A percentile compares a stretch with the other conserved stretches of the same genome.
Evolutionary conservation across 1,140 invertebrate genomes (phyloP).

Genomic region (Bombyx mandarina): DNA sequence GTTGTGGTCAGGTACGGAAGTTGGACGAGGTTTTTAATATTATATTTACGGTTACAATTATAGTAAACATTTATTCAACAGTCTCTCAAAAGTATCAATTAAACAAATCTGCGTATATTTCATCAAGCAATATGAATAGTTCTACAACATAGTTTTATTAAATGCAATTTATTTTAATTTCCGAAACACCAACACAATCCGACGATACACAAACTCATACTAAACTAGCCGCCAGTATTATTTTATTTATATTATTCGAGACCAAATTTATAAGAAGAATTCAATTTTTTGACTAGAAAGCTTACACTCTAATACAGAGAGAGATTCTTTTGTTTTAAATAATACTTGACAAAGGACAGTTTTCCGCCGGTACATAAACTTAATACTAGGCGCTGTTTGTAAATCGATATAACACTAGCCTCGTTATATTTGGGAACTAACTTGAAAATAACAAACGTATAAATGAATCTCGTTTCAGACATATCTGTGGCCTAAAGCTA

Average conservation of each 20-base stretch:
- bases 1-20: no score
- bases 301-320: conserved; percentile 62
- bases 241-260: not conserved
- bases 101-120: no score
- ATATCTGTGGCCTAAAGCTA: no score
- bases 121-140: no score
- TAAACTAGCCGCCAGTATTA: not conserved
- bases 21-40: no score
- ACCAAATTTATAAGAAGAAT: conserved; percentile 30
- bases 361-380: conserved; percentile 28
- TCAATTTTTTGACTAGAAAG: conserved; percentile 65
- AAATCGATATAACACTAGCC: conserved; percentile 36
- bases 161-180: not conserved
- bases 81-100: no score
- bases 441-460: no score
- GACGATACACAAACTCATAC: not conserved
- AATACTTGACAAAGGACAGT: conserved; percentile 50
- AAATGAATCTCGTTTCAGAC: no score
- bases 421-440: conserved; percentile 17
- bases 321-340: conserved; percentile 59
- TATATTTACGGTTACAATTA: no score
- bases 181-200: not conserved
- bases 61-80: no score
- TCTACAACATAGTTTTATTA: no score
- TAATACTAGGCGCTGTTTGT: conserved; percentile 35